These are phyloP conservation scores for Drosophila lowei DNA, from an alignment of 1,140 invertebrate genomes.

Conservation along the genomic window DNA sequence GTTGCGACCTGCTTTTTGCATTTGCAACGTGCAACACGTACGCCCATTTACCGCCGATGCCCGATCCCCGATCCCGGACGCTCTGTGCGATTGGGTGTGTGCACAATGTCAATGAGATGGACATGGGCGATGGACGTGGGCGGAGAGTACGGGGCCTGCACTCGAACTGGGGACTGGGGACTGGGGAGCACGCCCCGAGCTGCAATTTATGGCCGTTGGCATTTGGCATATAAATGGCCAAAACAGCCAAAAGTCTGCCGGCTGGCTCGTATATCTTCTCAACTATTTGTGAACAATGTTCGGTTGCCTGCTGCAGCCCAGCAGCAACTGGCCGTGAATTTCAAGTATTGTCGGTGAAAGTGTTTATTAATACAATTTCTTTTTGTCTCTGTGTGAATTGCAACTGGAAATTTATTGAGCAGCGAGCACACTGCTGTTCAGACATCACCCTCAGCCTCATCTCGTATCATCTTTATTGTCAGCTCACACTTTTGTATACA, in stretches of 20 bases:
- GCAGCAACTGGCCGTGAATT: conserved; percentile 58
- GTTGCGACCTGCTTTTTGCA: conserved; percentile 77
- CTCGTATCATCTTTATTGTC: background rate
- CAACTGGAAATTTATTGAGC: conserved; percentile 50
- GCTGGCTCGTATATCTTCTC: conserved; percentile 7
- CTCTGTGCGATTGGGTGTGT: background rate
- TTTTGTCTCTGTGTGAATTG: conserved; percentile 32
- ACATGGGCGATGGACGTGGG: conserved; percentile 12
- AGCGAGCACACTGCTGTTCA: conserved; percentile 26
- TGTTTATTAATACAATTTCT: conserved; percentile 77
- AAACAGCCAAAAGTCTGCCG: conserved; percentile 42
- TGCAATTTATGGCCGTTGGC: conserved; percentile 64
- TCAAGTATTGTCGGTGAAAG: conserved; percentile 72
- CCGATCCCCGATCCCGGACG: background rate
- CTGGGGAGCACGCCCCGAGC: conserved; percentile 52
- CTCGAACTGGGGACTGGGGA: conserved; percentile 26
- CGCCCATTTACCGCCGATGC: background rate
- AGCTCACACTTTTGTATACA: background rate
- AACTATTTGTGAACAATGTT: conserved; percentile 65
- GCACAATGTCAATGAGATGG: conserved; percentile 46
- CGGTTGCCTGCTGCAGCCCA: conserved; percentile 26
- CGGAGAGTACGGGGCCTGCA: conserved; percentile 3
- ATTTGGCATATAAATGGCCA: conserved; percentile 60
- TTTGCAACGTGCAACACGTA: conserved; percentile 65
- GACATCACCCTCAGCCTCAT: background rate